These are phyloP conservation scores for Numenius phaeopus DNA, from an alignment of 2,797 vertebrate species.

Conservation along the genomic window DNA sequence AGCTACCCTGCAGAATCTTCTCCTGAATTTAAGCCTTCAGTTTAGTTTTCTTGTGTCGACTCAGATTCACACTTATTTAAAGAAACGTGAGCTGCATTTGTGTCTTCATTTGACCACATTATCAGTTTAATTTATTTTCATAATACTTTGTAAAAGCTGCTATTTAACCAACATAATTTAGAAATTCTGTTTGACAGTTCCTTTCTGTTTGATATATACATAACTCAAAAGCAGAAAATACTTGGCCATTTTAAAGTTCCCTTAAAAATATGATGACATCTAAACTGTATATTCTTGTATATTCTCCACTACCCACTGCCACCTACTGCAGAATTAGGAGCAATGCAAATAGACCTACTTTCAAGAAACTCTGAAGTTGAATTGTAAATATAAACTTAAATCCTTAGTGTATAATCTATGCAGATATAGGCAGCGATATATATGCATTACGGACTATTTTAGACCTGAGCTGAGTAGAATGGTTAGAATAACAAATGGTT, in stretches of 20 bases:
- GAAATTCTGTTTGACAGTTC: constrained; percentile 49
- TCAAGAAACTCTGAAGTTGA: constrained; percentile 30
- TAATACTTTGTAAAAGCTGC: constrained; percentile 33
- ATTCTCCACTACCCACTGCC: constrained; percentile 85
- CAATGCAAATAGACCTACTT: constrained; percentile 77
- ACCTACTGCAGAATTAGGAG: constrained; percentile 79
- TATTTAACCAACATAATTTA: constrained; percentile 47
- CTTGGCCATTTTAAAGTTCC: constrained; percentile 70
- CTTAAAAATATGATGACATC: constrained; percentile 32
- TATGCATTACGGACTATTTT: constrained; percentile 64
- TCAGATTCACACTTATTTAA: neutral
- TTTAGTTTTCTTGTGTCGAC: neutral
- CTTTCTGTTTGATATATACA: constrained; percentile 46
- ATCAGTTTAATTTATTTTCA: constrained; percentile 49
- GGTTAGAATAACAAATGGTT: constrained; percentile 59
- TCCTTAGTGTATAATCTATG: constrained; percentile 45
- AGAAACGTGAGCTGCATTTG: neutral
- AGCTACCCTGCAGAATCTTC: neutral
- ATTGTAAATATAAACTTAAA: constrained; percentile 70
- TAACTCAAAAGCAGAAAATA: constrained; percentile 49
- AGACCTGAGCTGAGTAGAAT: constrained; percentile 34
- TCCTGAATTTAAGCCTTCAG: neutral
- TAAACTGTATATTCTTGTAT: constrained; percentile 2
- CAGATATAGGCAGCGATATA: constrained; percentile 39
- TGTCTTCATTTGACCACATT: constrained; percentile 29